Evolutionary conservation across 1,140 invertebrate species (phyloP), one percentile per base, ranked within the genome.

Genomic region (Orchestia grillus): DNA sequence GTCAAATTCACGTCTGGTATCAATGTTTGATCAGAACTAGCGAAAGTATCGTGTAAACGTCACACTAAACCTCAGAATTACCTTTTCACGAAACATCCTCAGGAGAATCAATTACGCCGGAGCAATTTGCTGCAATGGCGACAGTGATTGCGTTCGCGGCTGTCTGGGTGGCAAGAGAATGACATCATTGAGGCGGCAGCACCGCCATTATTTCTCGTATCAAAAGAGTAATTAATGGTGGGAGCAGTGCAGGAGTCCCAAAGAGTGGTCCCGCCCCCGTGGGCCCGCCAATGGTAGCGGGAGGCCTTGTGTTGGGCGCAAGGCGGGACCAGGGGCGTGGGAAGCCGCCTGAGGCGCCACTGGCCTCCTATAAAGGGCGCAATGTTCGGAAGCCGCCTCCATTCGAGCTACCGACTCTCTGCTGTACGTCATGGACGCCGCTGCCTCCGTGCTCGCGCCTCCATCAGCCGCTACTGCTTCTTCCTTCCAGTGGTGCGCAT

Each of bases 281-380:
- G 92, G 92, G 43, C 92, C 92, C 92, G 44, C 92, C 92, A 94
- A 94, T 94, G 92, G 92, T 94, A 94, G 92, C 92, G 11, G 92
- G 36, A 42, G 92, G 43, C 44, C 92, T 4, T 19, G 88, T 44
- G 44, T 40, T 0, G 44, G 15, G 92, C 43, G 44, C 40, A 94
- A 94, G 92, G 92, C 92, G 92, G 92, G 92, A 44, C 92, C 92
- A 94, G 92, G 44, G 92, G 92, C 92, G 92, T 94, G 92, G 92
- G 92, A 94, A 94, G 92, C 4, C 44, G 92, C 92, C 92, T 47
- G 40, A 45, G 92, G 92, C 92, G 92, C 44, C 40, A 28, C 44
- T n/a, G 40, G 92, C 11, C 36, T 44, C 40, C 36, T 94, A 94
- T 94, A 94, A 94, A 94, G 44, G 43, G 44, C 4, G 3, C 92